Base-by-base conservation (phyloP, 2,797 vertebrate species). In the Odontamblyopus lacepedii region DNA sequence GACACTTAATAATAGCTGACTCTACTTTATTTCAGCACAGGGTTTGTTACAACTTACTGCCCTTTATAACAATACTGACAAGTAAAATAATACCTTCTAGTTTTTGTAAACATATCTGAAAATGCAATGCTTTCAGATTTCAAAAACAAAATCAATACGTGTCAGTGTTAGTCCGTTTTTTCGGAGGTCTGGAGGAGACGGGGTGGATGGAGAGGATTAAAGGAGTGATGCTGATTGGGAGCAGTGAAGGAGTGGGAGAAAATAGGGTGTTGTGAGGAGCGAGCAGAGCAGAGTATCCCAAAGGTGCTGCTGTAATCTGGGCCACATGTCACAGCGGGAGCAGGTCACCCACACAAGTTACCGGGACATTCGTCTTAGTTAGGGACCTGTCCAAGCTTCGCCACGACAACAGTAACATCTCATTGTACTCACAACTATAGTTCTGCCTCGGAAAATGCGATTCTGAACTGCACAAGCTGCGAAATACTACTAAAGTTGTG, bases 281-380 rank as follows among this genome's bases (percentile, higher is more conserved):
- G 67, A 55, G 55, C 65, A 66, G 67, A 1, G 32, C 48, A 0
- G 71, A 73, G 32, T 1, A 0, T 84, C 87, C 81, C 71, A 6
- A 71, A 66, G 88, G 82, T 60, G 12, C 18, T 16, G 71, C 64
- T 71, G 71, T 79, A 85, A 90, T 92, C 83, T 89, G 85, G 86
- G 85, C 78, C 78, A 68, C 69, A 38, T 65, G 72, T 87, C 87
- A 79, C 85, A 30, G 12, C 59, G 67, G 82, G 72, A 73, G 72
- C 77, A 67, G 78, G 83, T 84, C 79, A 74, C 79, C 80, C 72
- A 30, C 69, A 65, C 72, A 44, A 71, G 61, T 8, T 51, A 67
- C 65, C 55, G 67, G 70, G 85, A 81, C 82, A 92, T 93, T 92
- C 85, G 68, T 93, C 91, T 91, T 89, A 76, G 85, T 92, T 92